Conservation (phyloP, 2,113 vertebrate species). For the Cyphomyrus discorhynchus region DNA sequence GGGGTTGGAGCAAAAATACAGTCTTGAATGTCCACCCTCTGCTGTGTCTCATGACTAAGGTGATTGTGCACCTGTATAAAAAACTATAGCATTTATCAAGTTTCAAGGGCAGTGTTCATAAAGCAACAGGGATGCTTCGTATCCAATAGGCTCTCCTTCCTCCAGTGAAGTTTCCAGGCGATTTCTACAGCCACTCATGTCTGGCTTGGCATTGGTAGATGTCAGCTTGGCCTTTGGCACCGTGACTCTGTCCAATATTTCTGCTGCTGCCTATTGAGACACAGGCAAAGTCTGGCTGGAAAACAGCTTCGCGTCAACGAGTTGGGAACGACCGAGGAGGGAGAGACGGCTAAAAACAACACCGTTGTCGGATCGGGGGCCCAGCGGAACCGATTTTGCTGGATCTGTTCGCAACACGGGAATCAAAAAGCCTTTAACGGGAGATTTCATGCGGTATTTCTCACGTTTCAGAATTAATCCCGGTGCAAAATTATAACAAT, state of each 20-base stretch:
- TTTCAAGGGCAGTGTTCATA: background rate
- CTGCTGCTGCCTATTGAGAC: constrained; percentile 68
- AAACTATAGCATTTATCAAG: background rate
- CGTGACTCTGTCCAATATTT: constrained; percentile 51
- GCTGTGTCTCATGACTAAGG: background rate
- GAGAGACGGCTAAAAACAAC: constrained; percentile 62
- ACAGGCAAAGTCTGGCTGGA: constrained; percentile 55
- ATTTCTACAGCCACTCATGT: constrained; percentile 58
- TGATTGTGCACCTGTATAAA: background rate
- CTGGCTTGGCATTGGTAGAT: constrained; percentile 48
- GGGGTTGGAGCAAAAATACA: background rate
- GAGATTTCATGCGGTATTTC: constrained; percentile 59
- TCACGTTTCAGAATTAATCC: constrained; percentile 71
- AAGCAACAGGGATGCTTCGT: background rate
- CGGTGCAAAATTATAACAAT: constrained; percentile 57
- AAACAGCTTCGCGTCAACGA: constrained; percentile 69
- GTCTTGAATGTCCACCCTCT: background rate
- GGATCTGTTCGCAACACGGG: constrained; percentile 54
- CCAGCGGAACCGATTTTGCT: constrained; percentile 49
- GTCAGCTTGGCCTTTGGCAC: constrained; percentile 45
- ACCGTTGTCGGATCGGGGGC: constrained; percentile 65
- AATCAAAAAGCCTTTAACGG: constrained; percentile 63
- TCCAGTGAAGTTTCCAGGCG: background rate
- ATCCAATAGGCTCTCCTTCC: background rate
- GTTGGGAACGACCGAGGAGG: constrained; percentile 61